A percentile compares a stretch with the other conserved stretches of the same genome.
These are phyloP conservation scores for Opisthograptis luteolata DNA, from an alignment of 2,888 invertebrate genomes.

Conservation along the genomic window DNA sequence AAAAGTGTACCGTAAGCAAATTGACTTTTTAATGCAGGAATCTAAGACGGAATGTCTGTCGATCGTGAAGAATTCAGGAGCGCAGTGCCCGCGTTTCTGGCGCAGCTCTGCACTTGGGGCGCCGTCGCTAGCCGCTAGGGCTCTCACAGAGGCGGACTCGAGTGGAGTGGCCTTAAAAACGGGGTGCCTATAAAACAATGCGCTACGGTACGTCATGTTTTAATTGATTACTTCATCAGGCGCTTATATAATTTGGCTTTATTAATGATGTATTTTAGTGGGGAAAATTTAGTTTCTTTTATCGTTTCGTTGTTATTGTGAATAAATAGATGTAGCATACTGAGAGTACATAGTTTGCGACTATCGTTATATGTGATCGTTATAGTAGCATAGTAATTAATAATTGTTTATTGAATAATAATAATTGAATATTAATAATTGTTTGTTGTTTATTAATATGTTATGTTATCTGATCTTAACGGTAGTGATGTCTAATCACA, in stretches of 20 bases:
- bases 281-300: too few species aligned
- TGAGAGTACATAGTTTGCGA: too few species aligned
- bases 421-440: too few species aligned
- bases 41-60: conserved; percentile 47
- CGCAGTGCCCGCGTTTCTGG: conserved; percentile 51
- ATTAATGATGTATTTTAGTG: too few species aligned
- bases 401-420: too few species aligned
- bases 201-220: conserved; percentile 1
- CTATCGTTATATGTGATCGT: too few species aligned
- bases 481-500: too few species aligned
- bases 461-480: too few species aligned
- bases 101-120: conserved; percentile 51
- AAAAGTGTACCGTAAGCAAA: conserved; percentile 22
- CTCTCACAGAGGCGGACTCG: conserved; percentile 23
- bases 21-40: conserved; percentile 19
- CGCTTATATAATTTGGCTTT: neutral
- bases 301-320: too few species aligned
- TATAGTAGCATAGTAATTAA: too few species aligned
- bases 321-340: too few species aligned
- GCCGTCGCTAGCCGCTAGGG: conserved; percentile 41
- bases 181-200: conserved; percentile 6
- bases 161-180: conserved; percentile 12
- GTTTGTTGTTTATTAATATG: too few species aligned
- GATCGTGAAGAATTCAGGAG: conserved; percentile 63
- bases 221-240: neutral